phyloP scores from a whole-genome alignment of 1,140 invertebrate species.

The Capitella teleta region DNA sequence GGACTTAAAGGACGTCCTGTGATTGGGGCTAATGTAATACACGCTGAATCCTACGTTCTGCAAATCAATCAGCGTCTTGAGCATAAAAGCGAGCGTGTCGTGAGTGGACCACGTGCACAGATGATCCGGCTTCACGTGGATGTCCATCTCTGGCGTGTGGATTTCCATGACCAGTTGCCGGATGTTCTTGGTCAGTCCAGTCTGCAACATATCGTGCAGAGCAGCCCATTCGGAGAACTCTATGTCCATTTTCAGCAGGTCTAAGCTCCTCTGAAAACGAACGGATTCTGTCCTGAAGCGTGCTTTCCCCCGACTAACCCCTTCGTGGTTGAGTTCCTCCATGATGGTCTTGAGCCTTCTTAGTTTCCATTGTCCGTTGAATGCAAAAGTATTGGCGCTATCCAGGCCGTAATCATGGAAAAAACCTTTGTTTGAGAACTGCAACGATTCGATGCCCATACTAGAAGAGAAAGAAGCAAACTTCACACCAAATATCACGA shows the following conservation, averaged over 20 bases:
- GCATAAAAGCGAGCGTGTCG: slow-evolving; percentile 10
- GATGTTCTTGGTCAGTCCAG: slow-evolving; percentile 9
- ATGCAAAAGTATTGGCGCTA: slow-evolving; percentile 3
- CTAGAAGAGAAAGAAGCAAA: slow-evolving; percentile 2
- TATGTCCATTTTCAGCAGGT: slow-evolving; percentile 25
- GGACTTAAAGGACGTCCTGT: slow-evolving; percentile 11
- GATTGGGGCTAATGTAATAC: slow-evolving; percentile 10
- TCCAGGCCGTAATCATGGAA: slow-evolving; percentile 12
- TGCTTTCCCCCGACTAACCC: slow-evolving; percentile 11
- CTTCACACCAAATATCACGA: neutral
- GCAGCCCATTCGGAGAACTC: slow-evolving; percentile 25
- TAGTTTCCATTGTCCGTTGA: slow-evolving; percentile 16
- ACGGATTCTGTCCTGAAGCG: no score
- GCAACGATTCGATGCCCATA: slow-evolving; percentile 7
- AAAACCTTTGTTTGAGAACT: slow-evolving; percentile 7
- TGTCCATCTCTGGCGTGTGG: slow-evolving; percentile 14
- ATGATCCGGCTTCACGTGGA: slow-evolving; percentile 5
- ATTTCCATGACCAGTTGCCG: slow-evolving; percentile 10
- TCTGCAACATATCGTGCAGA: slow-evolving; percentile 18
- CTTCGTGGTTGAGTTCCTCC: slow-evolving; percentile 17
- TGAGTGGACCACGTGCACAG: slow-evolving; percentile 6
- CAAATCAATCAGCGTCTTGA: slow-evolving; percentile 7
- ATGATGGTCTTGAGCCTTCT: slow-evolving; percentile 16
- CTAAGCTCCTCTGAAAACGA: slow-evolving; percentile 17
- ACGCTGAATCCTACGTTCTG: slow-evolving; percentile 9